Evolutionary conservation across 2,888 invertebrate genomes (phyloP).

Genomic region (Teinopalpus imperialis): DNA sequence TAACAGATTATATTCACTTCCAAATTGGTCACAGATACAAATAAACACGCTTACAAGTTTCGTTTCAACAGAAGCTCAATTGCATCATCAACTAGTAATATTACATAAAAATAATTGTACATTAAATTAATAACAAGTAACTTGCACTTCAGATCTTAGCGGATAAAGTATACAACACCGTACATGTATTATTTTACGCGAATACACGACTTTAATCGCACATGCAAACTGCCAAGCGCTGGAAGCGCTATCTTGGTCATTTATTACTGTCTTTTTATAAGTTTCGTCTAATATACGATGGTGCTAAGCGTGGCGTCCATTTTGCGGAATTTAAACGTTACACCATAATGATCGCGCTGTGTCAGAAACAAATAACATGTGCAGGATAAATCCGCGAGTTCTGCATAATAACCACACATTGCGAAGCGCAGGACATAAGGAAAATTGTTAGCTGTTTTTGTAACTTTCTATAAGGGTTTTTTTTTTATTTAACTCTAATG

Average conservation of each 20-base stretch:
- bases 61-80: too few relatives aligned
- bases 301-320: constrained; percentile 4
- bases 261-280: constrained; percentile 23
- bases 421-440: neutral
- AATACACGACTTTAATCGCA: neutral
- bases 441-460: constrained; percentile 3
- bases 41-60: too few relatives aligned
- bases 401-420: neutral
- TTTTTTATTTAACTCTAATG: too few relatives aligned
- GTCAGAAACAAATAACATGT: neutral
- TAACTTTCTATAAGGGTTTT: neutral
- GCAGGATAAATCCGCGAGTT: neutral
- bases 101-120: too few relatives aligned
- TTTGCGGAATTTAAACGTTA: constrained; percentile 5
- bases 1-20: too few relatives aligned
- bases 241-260: constrained; percentile 2
- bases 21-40: too few relatives aligned
- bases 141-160: too few relatives aligned
- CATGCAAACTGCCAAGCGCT: neutral
- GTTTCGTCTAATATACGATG: constrained; percentile 8
- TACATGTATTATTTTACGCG: neutral
- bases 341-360: neutral
- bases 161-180: too few relatives aligned
- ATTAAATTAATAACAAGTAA: too few relatives aligned
- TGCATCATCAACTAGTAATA: too few relatives aligned